These are phyloP conservation scores for Gallinago media DNA, from an alignment of 2,113 vertebrate genomes.

Conservation along the genomic window DNA sequence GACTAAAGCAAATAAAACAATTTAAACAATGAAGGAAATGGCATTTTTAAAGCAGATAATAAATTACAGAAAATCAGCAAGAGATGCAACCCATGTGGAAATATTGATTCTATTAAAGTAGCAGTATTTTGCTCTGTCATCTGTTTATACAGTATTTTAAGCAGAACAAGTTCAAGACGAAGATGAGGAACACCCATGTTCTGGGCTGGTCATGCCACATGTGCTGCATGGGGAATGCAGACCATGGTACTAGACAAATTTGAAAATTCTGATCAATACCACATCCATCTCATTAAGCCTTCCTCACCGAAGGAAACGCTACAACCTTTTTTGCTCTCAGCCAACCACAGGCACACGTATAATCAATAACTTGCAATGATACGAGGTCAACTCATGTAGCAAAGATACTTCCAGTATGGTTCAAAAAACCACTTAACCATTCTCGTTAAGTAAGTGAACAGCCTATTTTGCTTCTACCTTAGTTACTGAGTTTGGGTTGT, in stretches of 20 bases:
- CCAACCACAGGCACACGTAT: background rate
- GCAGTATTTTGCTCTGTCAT: background rate
- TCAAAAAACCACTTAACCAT: constrained; percentile 31
- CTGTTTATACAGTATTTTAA: background rate
- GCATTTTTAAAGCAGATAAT: background rate
- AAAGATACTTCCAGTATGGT: background rate
- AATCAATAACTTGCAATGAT: constrained; percentile 36
- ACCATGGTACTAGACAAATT: background rate
- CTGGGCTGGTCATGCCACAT: background rate
- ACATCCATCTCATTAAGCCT: background rate
- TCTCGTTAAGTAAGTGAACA: constrained; percentile 31
- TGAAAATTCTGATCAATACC: constrained; percentile 16
- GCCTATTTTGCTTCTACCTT: constrained; percentile 15
- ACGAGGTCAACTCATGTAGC: background rate
- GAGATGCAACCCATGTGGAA: background rate
- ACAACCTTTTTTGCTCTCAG: background rate
- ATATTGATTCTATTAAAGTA: background rate
- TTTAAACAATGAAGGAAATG: background rate
- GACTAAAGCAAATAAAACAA: background rate
- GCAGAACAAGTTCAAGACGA: background rate
- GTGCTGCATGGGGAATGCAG: background rate
- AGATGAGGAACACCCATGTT: fast-evolving
- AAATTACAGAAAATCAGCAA: background rate
- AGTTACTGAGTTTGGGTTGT: background rate
- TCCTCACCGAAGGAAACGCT: background rate